Percentiles rank a stretch among this genome's conserved stretches.
Evolutionary conservation across 2,113 vertebrate genomes (phyloP).

Genomic region (Dasyprocta punctata): DNA sequence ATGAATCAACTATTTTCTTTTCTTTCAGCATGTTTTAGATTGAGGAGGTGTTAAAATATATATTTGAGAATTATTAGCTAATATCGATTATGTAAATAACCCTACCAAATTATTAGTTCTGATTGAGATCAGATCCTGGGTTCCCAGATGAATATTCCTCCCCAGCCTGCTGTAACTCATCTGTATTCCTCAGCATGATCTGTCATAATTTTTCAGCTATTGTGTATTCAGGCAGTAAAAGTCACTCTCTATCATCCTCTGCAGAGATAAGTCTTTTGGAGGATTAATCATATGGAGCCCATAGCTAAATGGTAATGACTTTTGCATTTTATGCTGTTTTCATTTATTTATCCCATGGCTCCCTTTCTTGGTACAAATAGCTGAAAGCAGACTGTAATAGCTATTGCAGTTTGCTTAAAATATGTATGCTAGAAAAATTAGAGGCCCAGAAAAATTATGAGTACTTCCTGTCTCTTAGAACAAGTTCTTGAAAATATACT

Average conservation of each 20-base stretch:
- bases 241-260: slow-evolving; percentile 22
- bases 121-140: not conserved
- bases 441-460: slow-evolving; percentile 6
- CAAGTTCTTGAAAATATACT: not conserved
- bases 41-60: not conserved
- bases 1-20: not conserved
- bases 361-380: not conserved
- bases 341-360: slow-evolving; percentile 19
- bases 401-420: not conserved
- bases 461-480: not conserved
- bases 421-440: not conserved
- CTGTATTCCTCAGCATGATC: not conserved
- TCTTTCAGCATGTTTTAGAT: not conserved
- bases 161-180: not conserved
- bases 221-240: not conserved
- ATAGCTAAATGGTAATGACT: not conserved
- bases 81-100: not conserved
- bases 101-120: not conserved
- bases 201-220: not conserved
- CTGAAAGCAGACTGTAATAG: not conserved
- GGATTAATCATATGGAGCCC: not conserved
- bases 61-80: not conserved
- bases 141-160: not conserved
- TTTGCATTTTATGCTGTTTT: slow-evolving; percentile 25
- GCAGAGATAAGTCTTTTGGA: slow-evolving; percentile 21